These are phyloP conservation scores for Gerris lacustris DNA, from an alignment of 2,888 invertebrate species.

Conservation along the genomic window DNA sequence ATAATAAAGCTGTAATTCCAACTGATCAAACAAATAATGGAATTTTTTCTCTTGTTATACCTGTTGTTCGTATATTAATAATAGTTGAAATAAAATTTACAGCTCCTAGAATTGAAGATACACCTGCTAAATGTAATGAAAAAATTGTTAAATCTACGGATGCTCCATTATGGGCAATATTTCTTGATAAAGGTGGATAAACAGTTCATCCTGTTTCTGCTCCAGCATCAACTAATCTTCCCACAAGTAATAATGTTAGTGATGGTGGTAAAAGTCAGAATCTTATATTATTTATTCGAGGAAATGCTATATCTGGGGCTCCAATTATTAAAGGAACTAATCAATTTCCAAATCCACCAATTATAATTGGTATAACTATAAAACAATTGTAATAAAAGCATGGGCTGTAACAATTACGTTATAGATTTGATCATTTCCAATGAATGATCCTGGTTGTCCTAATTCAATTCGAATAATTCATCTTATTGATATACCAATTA, in stretches of 20 bases:
- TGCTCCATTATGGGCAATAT: constrained; percentile 45
- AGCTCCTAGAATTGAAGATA: constrained; percentile 60
- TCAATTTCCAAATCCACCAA: constrained; percentile 77
- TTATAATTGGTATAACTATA: constrained; percentile 61
- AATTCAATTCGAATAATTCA: constrained; percentile 60
- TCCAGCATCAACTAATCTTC: constrained; percentile 31
- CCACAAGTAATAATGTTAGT: constrained; percentile 49
- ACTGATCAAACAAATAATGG: constrained; percentile 64
- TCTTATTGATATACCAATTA: constrained; percentile 57
- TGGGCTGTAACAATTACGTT: constrained; percentile 67
- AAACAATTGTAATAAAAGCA: constrained; percentile 74
- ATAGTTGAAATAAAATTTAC: constrained; percentile 69
- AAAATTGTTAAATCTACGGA: constrained; percentile 67
- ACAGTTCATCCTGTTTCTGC: constrained; percentile 18
- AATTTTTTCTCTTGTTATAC: constrained; percentile 50
- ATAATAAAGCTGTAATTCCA: constrained; percentile 47
- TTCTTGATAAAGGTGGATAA: constrained; percentile 15
- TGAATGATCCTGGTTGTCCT: constrained; percentile 51
- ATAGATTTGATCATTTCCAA: constrained; percentile 64
- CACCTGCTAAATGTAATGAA: constrained; percentile 59
- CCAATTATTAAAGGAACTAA: constrained; percentile 62
- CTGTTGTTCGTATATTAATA: constrained; percentile 54
- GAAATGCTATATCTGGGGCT: constrained; percentile 68
- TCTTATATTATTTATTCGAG: constrained; percentile 74
- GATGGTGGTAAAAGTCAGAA: constrained; percentile 66